phyloP scores from a whole-genome alignment of 2,888 invertebrate species.

The Andrena fulva region DNA sequence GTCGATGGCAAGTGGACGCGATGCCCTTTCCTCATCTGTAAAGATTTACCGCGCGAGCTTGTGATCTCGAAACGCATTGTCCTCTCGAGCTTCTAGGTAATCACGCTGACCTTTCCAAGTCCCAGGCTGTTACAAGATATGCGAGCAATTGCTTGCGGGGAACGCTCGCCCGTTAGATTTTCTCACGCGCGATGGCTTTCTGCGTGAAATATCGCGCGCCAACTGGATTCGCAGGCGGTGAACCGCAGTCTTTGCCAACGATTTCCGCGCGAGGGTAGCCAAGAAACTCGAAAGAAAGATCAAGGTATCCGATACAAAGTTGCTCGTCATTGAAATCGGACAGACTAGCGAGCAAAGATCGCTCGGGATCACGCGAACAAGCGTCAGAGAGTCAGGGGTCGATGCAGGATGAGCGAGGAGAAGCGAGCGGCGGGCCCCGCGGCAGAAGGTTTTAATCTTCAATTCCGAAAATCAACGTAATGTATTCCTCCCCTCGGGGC shows the following conservation, averaged over 20 bases:
- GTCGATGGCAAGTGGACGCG: not conserved
- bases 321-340: not conserved
- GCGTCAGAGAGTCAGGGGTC: not conserved
- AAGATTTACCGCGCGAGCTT: not conserved
- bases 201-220: conserved; percentile 35
- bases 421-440: conserved; percentile 33
- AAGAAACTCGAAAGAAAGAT: not conserved
- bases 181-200: conserved; percentile 26
- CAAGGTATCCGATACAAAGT: not conserved
- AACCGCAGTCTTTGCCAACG: not conserved
- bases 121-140: conserved; percentile 24
- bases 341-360: conserved; percentile 10
- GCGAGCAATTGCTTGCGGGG: conserved; percentile 22
- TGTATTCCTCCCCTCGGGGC: conserved; percentile 73
- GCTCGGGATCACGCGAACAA: conserved; percentile 31
- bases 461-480: conserved; percentile 80
- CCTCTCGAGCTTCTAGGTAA: conserved; percentile 16
- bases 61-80: not conserved
- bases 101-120: conserved; percentile 36
- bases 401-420: conserved; percentile 32
- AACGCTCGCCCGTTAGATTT: conserved; percentile 37
- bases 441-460: conserved; percentile 72
- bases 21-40: too few species aligned
- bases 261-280: too few species aligned
- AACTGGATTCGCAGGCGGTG: not conserved